These are phyloP conservation scores for Botia almorhae DNA, from an alignment of 2,797 vertebrate genomes.

Conservation along the genomic window DNA sequence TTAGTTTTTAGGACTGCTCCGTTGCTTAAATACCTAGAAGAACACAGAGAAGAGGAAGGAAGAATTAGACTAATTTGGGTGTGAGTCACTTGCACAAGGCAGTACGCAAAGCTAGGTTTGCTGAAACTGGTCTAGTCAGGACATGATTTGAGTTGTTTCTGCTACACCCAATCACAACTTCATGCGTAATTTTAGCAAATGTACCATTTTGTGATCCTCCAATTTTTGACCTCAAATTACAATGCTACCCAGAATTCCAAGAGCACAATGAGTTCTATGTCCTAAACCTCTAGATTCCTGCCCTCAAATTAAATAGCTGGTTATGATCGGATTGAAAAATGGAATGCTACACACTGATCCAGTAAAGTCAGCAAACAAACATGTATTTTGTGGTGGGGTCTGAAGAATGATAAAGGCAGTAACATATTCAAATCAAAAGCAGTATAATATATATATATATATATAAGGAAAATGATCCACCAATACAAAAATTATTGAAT, in stretches of 20 bases:
- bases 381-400: background rate
- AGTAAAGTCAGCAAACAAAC: conserved; percentile 2
- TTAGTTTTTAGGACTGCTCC: background rate
- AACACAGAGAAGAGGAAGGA: conserved; percentile 27
- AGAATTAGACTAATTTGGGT: conserved; percentile 8
- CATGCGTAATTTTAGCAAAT: background rate
- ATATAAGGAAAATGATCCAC: background rate
- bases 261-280: conserved; percentile 10
- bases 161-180: background rate
- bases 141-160: background rate
- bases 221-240: background rate
- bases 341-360: conserved; percentile 3
- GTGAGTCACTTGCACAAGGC: background rate
- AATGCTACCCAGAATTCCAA: background rate
- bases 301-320: conserved; percentile 28
- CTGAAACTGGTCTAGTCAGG: conserved; percentile 13
- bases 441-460: background rate
- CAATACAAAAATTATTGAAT: background rate
- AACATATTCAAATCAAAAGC: background rate
- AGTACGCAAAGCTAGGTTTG: background rate
- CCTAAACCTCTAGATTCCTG: background rate
- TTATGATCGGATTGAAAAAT: background rate
- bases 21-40: conserved; percentile 18
- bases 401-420: background rate
- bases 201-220: background rate